Evolutionary conservation across 1,140 invertebrate genomes (phyloP).

Genomic region (Conopomorpha cramerella): DNA sequence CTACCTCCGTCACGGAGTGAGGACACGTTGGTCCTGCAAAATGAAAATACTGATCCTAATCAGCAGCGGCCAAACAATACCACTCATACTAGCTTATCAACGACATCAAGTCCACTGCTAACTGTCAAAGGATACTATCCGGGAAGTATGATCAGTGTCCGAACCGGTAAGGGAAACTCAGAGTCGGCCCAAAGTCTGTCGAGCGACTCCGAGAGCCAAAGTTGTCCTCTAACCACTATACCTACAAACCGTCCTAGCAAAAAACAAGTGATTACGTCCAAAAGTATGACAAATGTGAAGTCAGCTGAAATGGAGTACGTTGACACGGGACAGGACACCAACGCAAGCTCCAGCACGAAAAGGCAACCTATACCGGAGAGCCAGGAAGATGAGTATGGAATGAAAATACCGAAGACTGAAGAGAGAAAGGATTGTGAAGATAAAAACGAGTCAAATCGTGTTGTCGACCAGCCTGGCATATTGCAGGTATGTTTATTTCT

Average conservation of each 20-base stretch:
- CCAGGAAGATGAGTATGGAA: constrained; percentile 40
- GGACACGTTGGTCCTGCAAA: constrained; percentile 69
- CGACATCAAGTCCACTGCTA: constrained; percentile 68
- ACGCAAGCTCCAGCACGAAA: constrained; percentile 24
- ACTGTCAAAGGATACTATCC: constrained; percentile 65
- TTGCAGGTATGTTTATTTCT: too few relatives aligned
- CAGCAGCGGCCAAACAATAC: constrained; percentile 57
- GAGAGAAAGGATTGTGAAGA: too few relatives aligned
- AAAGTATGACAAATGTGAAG: constrained; percentile 64
- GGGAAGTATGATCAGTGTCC: constrained; percentile 64
- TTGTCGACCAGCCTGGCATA: constrained; percentile 35
- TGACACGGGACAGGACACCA: constrained; percentile 42
- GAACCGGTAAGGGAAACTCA: constrained; percentile 50
- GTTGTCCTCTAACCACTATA: constrained; percentile 45
- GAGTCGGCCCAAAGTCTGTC: constrained; percentile 67
- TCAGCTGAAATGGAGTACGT: constrained; percentile 35
- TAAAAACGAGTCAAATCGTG: constrained; percentile 12
- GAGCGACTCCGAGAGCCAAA: constrained; percentile 65
- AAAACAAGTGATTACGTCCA: constrained; percentile 51
- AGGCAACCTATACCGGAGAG: constrained; percentile 35
- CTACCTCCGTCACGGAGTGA: constrained; percentile 77
- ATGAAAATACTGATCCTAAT: constrained; percentile 55
- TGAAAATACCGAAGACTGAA: constrained; percentile 52
- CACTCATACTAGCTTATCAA: constrained; percentile 64
- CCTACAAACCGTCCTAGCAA: constrained; percentile 52